Percentiles rank a stretch among this genome's conserved stretches.
Evolutionary conservation across 2,888 invertebrate species (phyloP).

Genomic region (Digitonthophagus gazella): DNA sequence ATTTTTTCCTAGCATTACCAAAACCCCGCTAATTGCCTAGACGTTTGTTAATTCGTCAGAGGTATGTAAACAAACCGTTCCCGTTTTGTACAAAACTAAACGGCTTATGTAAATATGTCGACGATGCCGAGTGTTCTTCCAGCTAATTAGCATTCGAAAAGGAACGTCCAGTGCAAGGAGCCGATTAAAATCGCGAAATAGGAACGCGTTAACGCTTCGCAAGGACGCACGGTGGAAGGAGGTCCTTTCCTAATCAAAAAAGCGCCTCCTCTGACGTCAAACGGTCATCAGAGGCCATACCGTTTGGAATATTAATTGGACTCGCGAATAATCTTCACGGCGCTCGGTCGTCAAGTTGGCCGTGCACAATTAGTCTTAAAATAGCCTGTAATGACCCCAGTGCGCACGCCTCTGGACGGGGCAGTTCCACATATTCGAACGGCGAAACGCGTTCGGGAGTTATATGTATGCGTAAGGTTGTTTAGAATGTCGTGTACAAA

Average conservation of each 20-base stretch:
- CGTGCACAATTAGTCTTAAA: conserved; percentile 16
- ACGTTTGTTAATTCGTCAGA: not conserved
- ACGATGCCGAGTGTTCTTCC: not conserved
- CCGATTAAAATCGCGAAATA: conserved; percentile 24
- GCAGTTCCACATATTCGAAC: not conserved
- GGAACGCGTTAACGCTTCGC: conserved; percentile 40
- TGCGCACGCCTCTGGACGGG: not conserved
- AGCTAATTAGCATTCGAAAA: conserved; percentile 12
- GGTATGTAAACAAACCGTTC: not conserved
- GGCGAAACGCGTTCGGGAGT: not conserved
- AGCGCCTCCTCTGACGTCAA: conserved; percentile 39
- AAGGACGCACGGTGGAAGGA: conserved; percentile 39
- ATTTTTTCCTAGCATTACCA: conserved; percentile 5
- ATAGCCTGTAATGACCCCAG: conserved; percentile 2
- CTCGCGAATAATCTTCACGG: conserved; percentile 19
- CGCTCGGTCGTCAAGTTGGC: conserved; percentile 10
- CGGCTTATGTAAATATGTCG: not conserved
- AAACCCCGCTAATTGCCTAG: conserved; percentile 10
- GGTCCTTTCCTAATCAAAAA: conserved; percentile 39
- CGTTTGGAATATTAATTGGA: conserved; percentile 29
- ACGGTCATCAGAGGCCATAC: conserved; percentile 36
- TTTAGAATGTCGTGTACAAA: not conserved
- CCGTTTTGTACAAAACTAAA: conserved; percentile 2
- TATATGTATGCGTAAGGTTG: not conserved
- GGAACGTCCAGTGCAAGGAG: conserved; percentile 1